These are phyloP conservation scores for Paramuricea clavata DNA, from an alignment of 92 coral and sea anemone genomes.

Conservation along the genomic window DNA sequence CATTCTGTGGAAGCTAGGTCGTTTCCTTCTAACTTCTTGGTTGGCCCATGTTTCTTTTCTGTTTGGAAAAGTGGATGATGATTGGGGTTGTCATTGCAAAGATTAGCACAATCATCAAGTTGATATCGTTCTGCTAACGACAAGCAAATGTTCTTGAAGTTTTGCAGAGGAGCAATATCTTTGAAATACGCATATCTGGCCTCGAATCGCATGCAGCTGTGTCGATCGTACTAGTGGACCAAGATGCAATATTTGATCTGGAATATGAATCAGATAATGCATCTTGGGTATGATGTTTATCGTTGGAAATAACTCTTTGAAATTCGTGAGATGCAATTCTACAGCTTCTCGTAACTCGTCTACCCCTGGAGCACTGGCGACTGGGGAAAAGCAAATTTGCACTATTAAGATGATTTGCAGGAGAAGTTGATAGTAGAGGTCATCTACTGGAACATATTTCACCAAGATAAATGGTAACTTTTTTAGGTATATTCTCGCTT, in stretches of 20 bases:
- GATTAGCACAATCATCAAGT: constrained; percentile 45
- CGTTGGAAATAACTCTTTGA: constrained; percentile 17
- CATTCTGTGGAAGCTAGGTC: background rate
- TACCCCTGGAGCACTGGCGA: constrained; percentile 3
- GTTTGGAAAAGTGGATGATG: constrained; percentile 33
- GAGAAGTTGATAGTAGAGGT: constrained; percentile 44
- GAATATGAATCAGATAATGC: constrained; percentile 77
- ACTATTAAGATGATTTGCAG: constrained; percentile 21
- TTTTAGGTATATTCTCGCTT: constrained; percentile 51
- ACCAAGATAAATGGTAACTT: constrained; percentile 67
- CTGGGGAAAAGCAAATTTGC: constrained; percentile 50
- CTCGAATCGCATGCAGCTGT: constrained; percentile 80
- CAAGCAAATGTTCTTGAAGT: constrained; percentile 72
- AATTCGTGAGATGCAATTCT: background rate
- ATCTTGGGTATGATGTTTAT: constrained; percentile 71
- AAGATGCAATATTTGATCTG: constrained; percentile 69
- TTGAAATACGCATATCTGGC: constrained; percentile 77
- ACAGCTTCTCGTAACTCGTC: constrained; percentile 5
- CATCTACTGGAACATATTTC: constrained; percentile 57
- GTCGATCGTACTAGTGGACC: constrained; percentile 77
- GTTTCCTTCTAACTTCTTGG: background rate
- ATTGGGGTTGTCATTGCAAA: constrained; percentile 16
- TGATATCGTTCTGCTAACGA: constrained; percentile 79
- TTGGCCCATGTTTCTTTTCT: constrained; percentile 10
- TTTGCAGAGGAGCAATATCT: constrained; percentile 60